Conservation (phyloP, 1,140 invertebrate species). For the Euura lappo region DNA sequence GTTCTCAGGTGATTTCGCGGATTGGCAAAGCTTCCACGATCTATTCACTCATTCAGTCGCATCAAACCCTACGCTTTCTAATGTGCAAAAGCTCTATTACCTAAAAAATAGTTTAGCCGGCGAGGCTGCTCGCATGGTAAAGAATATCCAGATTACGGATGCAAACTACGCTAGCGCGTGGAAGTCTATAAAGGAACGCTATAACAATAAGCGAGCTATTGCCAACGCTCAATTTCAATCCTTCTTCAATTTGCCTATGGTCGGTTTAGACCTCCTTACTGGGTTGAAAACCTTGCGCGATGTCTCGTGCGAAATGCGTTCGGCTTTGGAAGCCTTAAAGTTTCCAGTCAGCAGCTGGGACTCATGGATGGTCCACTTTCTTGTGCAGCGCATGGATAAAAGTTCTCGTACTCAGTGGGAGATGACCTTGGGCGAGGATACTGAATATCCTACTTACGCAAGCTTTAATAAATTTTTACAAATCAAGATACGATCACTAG, state of each 20-base stretch:
- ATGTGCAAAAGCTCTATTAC: conserved; percentile 26
- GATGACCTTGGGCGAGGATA: conserved; percentile 4
- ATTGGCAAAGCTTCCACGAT: conserved; percentile 31
- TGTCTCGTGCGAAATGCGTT: conserved; percentile 22
- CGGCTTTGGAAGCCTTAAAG: conserved; percentile 21
- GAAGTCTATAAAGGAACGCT: conserved; percentile 28
- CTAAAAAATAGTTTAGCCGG: conserved; percentile 18
- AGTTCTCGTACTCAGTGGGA: conserved; percentile 26
- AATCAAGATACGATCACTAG: background rate
- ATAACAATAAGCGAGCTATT: conserved; percentile 28
- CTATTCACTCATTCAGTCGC: conserved; percentile 23
- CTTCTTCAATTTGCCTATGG: conserved; percentile 16
- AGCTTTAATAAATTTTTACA: too few species aligned
- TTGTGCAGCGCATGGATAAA: conserved; percentile 27
- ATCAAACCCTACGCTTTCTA: conserved; percentile 17
- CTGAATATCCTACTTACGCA: background rate
- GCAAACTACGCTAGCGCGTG: conserved; percentile 32
- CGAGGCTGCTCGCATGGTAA: conserved; percentile 27
- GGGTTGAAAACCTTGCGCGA: conserved; percentile 22
- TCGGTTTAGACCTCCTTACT: too few species aligned
- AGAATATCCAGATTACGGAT: conserved; percentile 24
- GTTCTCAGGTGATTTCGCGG: conserved; percentile 26
- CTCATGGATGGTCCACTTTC: conserved; percentile 26
- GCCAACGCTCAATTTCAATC: conserved; percentile 29
- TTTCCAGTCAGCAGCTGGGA: conserved; percentile 28